These are phyloP conservation scores for Gordius sp. DNA, from an alignment of 2,888 invertebrate genomes.

Conservation along the genomic window DNA sequence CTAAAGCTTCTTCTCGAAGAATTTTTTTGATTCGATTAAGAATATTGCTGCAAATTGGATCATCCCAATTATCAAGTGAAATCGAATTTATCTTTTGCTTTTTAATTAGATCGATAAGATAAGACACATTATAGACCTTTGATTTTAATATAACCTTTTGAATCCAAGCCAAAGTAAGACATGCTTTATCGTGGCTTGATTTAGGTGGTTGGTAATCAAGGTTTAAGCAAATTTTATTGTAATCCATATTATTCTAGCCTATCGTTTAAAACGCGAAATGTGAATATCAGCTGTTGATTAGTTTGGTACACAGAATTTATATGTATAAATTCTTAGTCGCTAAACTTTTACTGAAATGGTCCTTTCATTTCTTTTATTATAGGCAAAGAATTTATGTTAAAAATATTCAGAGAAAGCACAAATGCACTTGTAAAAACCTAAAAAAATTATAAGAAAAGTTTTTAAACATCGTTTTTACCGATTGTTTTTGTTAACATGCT, in stretches of 20 bases:
- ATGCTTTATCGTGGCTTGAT: slow-evolving; percentile 3
- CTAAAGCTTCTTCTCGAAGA: not conserved
- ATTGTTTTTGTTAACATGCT: too few species aligned
- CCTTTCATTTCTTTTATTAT: too few species aligned
- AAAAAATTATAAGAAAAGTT: too few species aligned
- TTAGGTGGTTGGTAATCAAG: not conserved
- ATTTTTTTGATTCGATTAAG: slow-evolving; percentile 3
- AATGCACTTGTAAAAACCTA: too few species aligned
- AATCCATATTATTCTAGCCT: slow-evolving; percentile 1
- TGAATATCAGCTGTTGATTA: too few species aligned
- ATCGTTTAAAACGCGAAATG: too few species aligned
- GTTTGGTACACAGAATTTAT: too few species aligned
- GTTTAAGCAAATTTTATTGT: not conserved
- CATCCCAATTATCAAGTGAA: not conserved
- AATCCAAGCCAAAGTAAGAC: slow-evolving; percentile 12
- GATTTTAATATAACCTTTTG: not conserved
- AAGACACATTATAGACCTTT: not conserved
- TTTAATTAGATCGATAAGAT: not conserved
- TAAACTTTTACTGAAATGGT: too few species aligned
- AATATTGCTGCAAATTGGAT: not conserved
- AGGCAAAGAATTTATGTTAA: too few species aligned
- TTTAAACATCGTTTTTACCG: too few species aligned
- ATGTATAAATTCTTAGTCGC: too few species aligned
- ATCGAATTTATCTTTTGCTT: slow-evolving; percentile 12
- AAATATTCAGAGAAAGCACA: too few species aligned